A percentile compares a stretch with the other conserved stretches of the same genome.
phyloP scores from a whole-genome alignment of 2,113 vertebrate genomes.

The Cavia aperea region DNA sequence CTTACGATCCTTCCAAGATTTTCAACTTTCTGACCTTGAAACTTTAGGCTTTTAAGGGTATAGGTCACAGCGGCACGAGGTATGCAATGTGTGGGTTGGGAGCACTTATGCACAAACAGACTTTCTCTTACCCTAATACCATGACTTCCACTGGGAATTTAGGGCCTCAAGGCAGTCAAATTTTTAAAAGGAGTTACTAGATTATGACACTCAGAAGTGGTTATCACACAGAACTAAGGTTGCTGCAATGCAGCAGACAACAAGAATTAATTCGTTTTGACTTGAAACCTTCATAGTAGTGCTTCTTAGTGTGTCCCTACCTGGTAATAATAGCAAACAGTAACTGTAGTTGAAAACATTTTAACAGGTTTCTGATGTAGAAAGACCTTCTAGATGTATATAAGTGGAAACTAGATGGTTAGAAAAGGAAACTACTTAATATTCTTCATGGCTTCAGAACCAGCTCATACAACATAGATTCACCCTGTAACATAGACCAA shows the following conservation, averaged over 20 bases:
- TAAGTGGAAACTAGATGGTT: background rate
- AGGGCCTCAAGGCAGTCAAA: background rate
- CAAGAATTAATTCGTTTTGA: background rate
- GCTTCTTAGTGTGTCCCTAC: too few relatives aligned
- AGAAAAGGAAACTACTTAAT: background rate
- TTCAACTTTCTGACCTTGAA: background rate
- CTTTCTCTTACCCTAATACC: background rate
- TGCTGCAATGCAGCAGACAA: background rate
- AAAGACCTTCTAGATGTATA: background rate
- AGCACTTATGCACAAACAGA: background rate
- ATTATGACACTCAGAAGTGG: background rate
- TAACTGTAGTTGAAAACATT: background rate
- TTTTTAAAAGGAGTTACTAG: background rate
- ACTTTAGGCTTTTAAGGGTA: background rate
- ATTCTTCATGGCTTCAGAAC: background rate
- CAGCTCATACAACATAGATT: background rate
- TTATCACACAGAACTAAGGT: background rate
- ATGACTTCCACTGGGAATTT: background rate
- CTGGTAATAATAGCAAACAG: background rate
- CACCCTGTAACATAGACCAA: background rate
- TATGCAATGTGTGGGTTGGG: rapidly evolving
- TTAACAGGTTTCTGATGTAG: background rate
- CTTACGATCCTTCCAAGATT: background rate
- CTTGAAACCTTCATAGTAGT: background rate
- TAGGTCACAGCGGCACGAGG: background rate